Conservation (phyloP, 2,113 vertebrate genomes). For the Andinoacara biseriatus region DNA sequence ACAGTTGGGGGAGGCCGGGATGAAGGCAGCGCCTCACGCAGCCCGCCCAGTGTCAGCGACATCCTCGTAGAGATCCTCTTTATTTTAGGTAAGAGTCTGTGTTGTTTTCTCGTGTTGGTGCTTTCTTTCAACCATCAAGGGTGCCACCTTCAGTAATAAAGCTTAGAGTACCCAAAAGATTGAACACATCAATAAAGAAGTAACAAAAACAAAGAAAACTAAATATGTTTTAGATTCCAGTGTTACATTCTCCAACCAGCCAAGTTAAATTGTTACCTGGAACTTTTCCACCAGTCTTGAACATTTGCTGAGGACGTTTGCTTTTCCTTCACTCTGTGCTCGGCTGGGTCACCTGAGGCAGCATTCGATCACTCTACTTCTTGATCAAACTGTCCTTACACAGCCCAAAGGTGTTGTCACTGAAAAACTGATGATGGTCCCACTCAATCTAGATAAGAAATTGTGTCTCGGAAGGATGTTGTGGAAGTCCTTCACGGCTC, state of each 20-base stretch:
- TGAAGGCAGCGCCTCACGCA: slow-evolving; percentile 73
- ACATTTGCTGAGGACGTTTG: not conserved
- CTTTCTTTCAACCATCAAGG: not conserved
- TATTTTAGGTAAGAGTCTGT: slow-evolving; percentile 76
- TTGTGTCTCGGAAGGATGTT: not conserved
- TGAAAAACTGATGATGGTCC: not conserved
- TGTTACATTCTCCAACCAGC: too few relatives aligned
- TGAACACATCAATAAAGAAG: not conserved
- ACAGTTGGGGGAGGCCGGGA: slow-evolving; percentile 76
- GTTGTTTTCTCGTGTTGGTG: not conserved
- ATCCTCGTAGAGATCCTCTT: slow-evolving; percentile 88
- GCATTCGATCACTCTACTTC: not conserved
- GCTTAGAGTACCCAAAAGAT: not conserved
- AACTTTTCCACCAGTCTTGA: not conserved
- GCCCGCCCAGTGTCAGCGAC: slow-evolving; percentile 81
- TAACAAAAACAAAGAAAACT: not conserved
- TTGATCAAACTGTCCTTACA: not conserved
- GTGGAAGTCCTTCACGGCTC: not conserved
- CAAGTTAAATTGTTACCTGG: not conserved
- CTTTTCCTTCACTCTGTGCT: not conserved
- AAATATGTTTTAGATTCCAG: too few relatives aligned
- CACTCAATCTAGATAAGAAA: not conserved
- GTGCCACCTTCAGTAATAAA: not conserved
- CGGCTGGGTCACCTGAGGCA: too few relatives aligned
- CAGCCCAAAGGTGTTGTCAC: not conserved